Evolutionary conservation across 2,888 invertebrate species (phyloP).

Genomic region (Ametastegia equiseti): DNA sequence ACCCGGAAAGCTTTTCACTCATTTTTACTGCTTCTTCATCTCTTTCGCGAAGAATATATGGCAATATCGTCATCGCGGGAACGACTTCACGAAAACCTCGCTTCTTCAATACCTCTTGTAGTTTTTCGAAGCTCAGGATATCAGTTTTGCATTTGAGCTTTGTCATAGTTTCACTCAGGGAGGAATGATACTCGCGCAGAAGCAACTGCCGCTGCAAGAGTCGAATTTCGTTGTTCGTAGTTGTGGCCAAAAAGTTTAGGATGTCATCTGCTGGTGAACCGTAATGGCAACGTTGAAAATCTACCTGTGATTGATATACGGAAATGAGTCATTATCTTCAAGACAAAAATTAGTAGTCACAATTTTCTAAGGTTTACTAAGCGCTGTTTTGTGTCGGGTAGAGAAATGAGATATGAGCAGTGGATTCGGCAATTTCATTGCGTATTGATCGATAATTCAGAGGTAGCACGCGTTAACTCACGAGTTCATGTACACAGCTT

Average conservation of each 20-base stretch:
- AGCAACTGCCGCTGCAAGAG: slow-evolving; percentile 56
- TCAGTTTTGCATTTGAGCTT: slow-evolving; percentile 61
- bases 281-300: slow-evolving; percentile 75
- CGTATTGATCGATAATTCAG: no score
- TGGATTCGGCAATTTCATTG: no score
- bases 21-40: slow-evolving; percentile 60
- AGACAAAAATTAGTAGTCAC: neutral
- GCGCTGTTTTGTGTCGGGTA: no score
- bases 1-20: slow-evolving; percentile 49
- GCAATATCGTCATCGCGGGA: slow-evolving; percentile 61
- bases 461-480: no score
- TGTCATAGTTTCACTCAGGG: slow-evolving; percentile 61
- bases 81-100: slow-evolving; percentile 60
- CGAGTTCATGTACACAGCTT: no score
- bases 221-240: slow-evolving; percentile 60
- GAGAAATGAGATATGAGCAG: no score
- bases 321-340: neutral
- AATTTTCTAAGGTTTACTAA: no score
- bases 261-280: slow-evolving; percentile 75
- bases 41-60: slow-evolving; percentile 64
- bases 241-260: slow-evolving; percentile 76
- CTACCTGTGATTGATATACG: slow-evolving; percentile 72
- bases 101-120: slow-evolving; percentile 58
- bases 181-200: slow-evolving; percentile 63
- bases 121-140: slow-evolving; percentile 61